Evolutionary conservation across 2,113 vertebrate species (phyloP).

Genomic region (Lates calcarifer): DNA sequence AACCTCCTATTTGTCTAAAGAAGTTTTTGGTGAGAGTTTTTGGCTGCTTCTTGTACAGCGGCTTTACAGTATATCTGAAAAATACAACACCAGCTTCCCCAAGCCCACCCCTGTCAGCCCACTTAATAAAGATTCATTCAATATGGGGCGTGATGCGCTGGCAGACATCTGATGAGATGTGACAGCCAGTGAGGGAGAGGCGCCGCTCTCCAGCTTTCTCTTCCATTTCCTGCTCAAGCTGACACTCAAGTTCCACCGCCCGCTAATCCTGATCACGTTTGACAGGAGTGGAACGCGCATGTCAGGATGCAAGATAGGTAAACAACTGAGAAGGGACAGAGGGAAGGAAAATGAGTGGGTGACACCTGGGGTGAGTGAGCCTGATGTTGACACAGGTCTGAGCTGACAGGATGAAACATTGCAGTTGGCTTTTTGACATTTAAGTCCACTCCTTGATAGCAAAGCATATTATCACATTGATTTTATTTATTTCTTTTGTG

Average conservation of each 20-base stretch:
- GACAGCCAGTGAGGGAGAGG: slow-evolving; percentile 73
- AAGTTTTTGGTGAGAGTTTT: background rate
- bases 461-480: slow-evolving; percentile 10
- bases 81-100: slow-evolving; percentile 19
- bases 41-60: slow-evolving; percentile 40
- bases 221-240: slow-evolving; percentile 75
- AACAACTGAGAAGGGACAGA: slow-evolving; percentile 61
- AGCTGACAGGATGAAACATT: slow-evolving; percentile 62
- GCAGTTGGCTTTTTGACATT: slow-evolving; percentile 69
- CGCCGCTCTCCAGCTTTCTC: slow-evolving; percentile 63
- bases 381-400: slow-evolving; percentile 71
- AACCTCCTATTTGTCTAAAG: background rate
- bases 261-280: slow-evolving; percentile 75
- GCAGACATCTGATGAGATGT: slow-evolving; percentile 69
- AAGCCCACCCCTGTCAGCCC: slow-evolving; percentile 18
- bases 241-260: slow-evolving; percentile 61
- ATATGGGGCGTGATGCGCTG: slow-evolving; percentile 61
- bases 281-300: slow-evolving; percentile 76
- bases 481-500: background rate
- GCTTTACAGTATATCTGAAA: slow-evolving; percentile 31
- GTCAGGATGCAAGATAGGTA: slow-evolving; percentile 63
- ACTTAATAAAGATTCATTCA: slow-evolving; percentile 75
- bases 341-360: slow-evolving; percentile 55
- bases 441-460: slow-evolving; percentile 19
- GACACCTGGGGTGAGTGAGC: slow-evolving; percentile 68